These are phyloP conservation scores for Theonella swinhoei DNA, from an alignment of 37 sponge, comb jelly and placozoan genomes.

Conservation along the genomic window DNA sequence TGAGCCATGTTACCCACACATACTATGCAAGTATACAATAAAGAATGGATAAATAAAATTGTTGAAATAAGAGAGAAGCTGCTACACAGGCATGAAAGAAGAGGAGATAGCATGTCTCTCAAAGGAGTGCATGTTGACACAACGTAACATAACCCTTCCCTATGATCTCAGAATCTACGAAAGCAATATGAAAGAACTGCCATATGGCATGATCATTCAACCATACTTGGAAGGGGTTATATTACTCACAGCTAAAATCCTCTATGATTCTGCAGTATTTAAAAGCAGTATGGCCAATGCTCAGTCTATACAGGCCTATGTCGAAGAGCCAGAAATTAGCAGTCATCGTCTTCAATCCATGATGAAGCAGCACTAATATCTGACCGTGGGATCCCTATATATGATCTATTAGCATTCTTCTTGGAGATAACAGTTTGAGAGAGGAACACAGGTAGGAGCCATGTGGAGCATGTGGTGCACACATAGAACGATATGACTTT, in stretches of 20 bases:
- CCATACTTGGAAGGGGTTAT: conserved; percentile 14
- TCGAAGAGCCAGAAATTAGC: no score
- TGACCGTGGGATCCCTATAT: conserved; percentile 1
- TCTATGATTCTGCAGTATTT: conserved; percentile 25
- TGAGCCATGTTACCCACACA: conserved; percentile 30
- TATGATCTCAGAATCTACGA: neutral
- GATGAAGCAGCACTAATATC: conserved; percentile 23
- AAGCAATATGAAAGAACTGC: conserved; percentile 10
- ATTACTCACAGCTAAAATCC: conserved; percentile 11
- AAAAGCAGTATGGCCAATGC: neutral
- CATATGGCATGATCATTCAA: conserved; percentile 32
- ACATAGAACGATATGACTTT: neutral
- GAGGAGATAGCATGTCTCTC: conserved; percentile 6
- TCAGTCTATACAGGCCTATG: conserved; percentile 1
- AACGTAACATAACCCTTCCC: conserved; percentile 5
- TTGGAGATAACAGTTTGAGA: conserved; percentile 30
- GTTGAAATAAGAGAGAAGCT: conserved; percentile 39
- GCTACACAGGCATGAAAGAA: conserved; percentile 37
- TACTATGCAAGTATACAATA: conserved; percentile 4
- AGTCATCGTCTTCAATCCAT: neutral
- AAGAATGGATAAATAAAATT: conserved; percentile 9
- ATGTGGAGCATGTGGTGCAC: conserved; percentile 25
- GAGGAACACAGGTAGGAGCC: conserved; percentile 26
- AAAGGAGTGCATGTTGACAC: neutral
- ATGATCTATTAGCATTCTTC: conserved; percentile 11